These are phyloP conservation scores for Halcyon smyrnensis DNA, from an alignment of 2,797 vertebrate genomes.

Conservation along the genomic window DNA sequence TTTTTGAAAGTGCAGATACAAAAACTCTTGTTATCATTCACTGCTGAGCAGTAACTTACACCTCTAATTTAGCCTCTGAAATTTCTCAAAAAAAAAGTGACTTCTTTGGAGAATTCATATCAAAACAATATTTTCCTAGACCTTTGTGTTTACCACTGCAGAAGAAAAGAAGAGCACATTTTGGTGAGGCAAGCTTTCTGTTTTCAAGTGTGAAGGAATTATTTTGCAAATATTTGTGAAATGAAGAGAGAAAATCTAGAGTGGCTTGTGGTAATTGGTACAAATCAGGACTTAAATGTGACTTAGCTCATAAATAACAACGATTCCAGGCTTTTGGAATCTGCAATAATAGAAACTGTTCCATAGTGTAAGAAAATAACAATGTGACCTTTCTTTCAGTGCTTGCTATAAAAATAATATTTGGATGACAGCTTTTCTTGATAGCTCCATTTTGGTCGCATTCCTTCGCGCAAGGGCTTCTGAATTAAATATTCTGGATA, in stretches of 20 bases:
- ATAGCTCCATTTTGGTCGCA: slow-evolving; percentile 45
- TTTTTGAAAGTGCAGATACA: not conserved
- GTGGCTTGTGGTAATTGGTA: slow-evolving; percentile 28
- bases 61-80: not conserved
- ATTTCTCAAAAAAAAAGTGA: not conserved
- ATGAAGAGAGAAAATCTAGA: slow-evolving; percentile 2
- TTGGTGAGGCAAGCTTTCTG: not conserved
- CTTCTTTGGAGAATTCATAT: not conserved
- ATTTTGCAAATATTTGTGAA: slow-evolving; percentile 31
- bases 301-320: slow-evolving; percentile 56
- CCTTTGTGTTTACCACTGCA: not conserved
- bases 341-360: slow-evolving; percentile 50
- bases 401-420: slow-evolving; percentile 40
- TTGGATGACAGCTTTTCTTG: slow-evolving; percentile 54
- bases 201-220: slow-evolving; percentile 27
- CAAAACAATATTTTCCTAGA: not conserved
- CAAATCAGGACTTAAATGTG: slow-evolving; percentile 29
- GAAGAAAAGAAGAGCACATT: not conserved
- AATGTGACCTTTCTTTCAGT: slow-evolving; percentile 62
- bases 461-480: slow-evolving; percentile 9
- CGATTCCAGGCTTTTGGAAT: slow-evolving; percentile 44
- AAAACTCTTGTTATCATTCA: not conserved
- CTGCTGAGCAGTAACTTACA: not conserved
- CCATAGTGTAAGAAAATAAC: slow-evolving; percentile 59
- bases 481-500: slow-evolving; percentile 24